Evolutionary conservation across 2,113 vertebrate genomes (phyloP).

Genomic region (Bombycilla garrulus): DNA sequence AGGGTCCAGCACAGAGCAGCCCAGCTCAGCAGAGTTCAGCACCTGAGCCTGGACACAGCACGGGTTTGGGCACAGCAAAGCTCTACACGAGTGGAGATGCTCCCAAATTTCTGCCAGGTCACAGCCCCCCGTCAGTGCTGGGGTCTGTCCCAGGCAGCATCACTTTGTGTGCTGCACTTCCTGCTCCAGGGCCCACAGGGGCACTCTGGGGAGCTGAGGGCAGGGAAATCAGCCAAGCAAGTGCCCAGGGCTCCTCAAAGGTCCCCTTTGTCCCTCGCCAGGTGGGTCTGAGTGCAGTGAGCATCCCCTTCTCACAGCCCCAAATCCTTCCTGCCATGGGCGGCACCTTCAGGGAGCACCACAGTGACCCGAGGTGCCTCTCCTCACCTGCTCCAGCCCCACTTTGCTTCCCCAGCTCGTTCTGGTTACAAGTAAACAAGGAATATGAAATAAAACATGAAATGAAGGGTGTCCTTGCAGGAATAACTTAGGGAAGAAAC

Average conservation of each 20-base stretch:
- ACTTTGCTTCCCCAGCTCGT: not conserved
- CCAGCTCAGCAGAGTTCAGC: not conserved
- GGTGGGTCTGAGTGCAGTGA: not conserved
- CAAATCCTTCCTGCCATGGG: not conserved
- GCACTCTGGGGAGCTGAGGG: not conserved
- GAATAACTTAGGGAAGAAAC: not conserved
- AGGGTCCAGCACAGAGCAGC: not conserved
- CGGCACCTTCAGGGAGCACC: not conserved
- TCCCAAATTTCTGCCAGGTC: not conserved
- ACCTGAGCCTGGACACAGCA: not conserved
- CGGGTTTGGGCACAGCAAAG: not conserved
- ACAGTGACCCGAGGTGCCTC: fast-evolving
- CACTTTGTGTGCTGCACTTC: not conserved
- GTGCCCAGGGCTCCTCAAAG: not conserved
- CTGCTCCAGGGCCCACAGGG: not conserved
- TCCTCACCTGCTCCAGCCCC: not conserved
- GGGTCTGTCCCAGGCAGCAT: not conserved
- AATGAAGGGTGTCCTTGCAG: not conserved
- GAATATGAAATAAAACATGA: not conserved
- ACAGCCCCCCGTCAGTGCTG: not conserved
- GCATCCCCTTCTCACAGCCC: not conserved
- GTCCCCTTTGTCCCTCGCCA: not conserved
- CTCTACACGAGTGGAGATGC: not conserved
- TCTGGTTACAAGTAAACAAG: not conserved
- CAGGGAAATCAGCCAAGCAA: not conserved